Evolutionary conservation across 2,113 vertebrate genomes (phyloP).

Genomic region (Nerophis ophidion): DNA sequence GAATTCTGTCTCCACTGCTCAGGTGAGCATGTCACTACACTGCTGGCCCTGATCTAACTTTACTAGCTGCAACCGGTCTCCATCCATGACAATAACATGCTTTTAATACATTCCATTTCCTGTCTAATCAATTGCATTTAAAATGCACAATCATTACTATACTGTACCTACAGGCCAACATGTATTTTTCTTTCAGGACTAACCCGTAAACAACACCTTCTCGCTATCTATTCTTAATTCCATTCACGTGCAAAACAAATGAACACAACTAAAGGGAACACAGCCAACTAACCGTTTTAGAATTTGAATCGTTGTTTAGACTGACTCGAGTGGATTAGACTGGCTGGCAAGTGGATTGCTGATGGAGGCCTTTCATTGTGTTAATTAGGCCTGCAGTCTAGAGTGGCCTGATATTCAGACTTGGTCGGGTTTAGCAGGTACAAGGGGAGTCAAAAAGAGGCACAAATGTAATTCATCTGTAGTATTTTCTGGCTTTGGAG

Average conservation of each 20-base stretch:
- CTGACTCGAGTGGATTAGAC: slow-evolving; percentile 62
- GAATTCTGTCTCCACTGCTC: slow-evolving; percentile 68
- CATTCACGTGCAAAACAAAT: slow-evolving; percentile 31
- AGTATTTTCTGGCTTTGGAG: background rate
- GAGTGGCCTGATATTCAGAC: slow-evolving; percentile 32
- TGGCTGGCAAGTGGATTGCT: slow-evolving; percentile 61
- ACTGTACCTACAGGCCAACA: slow-evolving; percentile 46
- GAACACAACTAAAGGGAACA: slow-evolving; percentile 45
- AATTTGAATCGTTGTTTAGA: slow-evolving; percentile 50
- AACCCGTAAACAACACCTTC: slow-evolving; percentile 31
- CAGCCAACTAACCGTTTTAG: slow-evolving; percentile 44
- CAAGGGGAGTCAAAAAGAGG: slow-evolving; percentile 9
- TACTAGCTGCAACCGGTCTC: background rate
- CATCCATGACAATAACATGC: background rate
- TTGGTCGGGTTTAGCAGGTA: slow-evolving; percentile 20
- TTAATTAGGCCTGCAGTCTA: slow-evolving; percentile 44
- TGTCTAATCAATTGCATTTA: background rate
- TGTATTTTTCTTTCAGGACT: slow-evolving; percentile 35
- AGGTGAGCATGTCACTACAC: slow-evolving; percentile 69
- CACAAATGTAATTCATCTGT: background rate
- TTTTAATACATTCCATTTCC: background rate
- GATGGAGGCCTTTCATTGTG: slow-evolving; percentile 70
- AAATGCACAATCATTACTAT: background rate
- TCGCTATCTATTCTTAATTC: slow-evolving; percentile 13
- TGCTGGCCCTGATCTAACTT: slow-evolving; percentile 21